Conservation (phyloP, 1,140 invertebrate genomes). For the Drosophila ohnishii region DNA sequence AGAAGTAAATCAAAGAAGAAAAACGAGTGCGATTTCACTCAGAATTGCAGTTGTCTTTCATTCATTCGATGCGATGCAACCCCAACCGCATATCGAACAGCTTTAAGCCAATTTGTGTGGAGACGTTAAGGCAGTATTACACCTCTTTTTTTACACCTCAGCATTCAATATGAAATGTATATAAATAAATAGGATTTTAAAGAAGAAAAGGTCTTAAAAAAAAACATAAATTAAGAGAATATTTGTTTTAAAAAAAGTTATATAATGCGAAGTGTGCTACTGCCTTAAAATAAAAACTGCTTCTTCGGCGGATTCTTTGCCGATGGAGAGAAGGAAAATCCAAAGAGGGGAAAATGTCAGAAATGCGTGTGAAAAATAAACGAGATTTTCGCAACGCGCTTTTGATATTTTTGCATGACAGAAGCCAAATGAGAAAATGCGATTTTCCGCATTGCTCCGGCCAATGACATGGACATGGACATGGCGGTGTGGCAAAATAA, state of each 20-base stretch:
- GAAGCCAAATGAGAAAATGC: constrained; percentile 81
- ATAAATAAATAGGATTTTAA: background rate
- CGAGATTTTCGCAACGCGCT: constrained; percentile 78
- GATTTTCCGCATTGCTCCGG: constrained; percentile 79
- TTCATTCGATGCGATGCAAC: constrained; percentile 24
- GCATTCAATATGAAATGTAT: background rate
- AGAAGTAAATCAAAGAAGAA: constrained; percentile 31
- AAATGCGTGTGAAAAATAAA: constrained; percentile 81
- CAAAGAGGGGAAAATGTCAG: constrained; percentile 59
- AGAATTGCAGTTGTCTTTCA: constrained; percentile 25
- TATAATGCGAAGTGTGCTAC: background rate
- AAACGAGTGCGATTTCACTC: constrained; percentile 14
- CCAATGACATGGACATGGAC: constrained; percentile 75
- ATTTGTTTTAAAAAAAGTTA: too few relatives aligned
- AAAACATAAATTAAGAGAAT: too few relatives aligned
- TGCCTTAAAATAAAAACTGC: background rate
- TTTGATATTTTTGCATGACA: constrained; percentile 81
- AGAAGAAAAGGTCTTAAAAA: too few relatives aligned
- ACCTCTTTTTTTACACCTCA: too few relatives aligned
- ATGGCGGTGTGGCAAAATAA: constrained; percentile 8
- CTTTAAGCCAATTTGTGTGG: constrained; percentile 41
- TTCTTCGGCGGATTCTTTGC: constrained; percentile 6
- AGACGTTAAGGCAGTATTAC: constrained; percentile 7
- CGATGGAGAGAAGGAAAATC: background rate
- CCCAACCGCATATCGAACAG: constrained; percentile 32